These are phyloP conservation scores for Tribolium castaneum DNA, from an alignment of 1,140 invertebrate species.

Conservation along the genomic window DNA sequence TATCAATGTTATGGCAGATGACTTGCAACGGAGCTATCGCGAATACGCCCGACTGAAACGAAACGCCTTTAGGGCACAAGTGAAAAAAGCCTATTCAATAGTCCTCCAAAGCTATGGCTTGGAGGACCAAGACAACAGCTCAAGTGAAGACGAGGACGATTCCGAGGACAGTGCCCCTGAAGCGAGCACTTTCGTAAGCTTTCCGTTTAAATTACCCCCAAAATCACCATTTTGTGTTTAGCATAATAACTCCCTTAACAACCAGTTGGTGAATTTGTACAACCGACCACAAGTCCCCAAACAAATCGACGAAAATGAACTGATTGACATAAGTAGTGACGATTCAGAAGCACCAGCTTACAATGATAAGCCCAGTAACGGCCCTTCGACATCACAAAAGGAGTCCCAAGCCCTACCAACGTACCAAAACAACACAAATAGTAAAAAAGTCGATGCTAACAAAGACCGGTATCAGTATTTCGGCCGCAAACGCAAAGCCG, in stretches of 20 bases:
- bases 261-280: constrained; percentile 58
- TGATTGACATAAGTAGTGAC: constrained; percentile 63
- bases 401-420: constrained; percentile 29
- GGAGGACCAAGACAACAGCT: constrained; percentile 48
- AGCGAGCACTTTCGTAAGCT: constrained; percentile 44
- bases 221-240: not conserved
- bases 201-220: not conserved
- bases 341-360: constrained; percentile 51
- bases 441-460: not conserved
- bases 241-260: constrained; percentile 51
- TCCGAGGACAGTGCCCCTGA: constrained; percentile 64
- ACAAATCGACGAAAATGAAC: constrained; percentile 58
- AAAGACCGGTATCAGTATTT: constrained; percentile 28
- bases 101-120: constrained; percentile 64
- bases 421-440: constrained; percentile 6
- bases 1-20: constrained; percentile 70
- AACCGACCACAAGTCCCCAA: constrained; percentile 34
- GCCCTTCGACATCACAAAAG: constrained; percentile 46
- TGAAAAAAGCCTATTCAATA: constrained; percentile 67
- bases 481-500: constrained; percentile 1
- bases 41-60: constrained; percentile 72
- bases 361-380: constrained; percentile 48
- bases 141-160: constrained; percentile 63
- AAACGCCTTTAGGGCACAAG: constrained; percentile 66
- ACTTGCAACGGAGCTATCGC: constrained; percentile 68